These are phyloP conservation scores for Silurus glanis DNA, from an alignment of 2,113 vertebrate genomes.

Conservation along the genomic window DNA sequence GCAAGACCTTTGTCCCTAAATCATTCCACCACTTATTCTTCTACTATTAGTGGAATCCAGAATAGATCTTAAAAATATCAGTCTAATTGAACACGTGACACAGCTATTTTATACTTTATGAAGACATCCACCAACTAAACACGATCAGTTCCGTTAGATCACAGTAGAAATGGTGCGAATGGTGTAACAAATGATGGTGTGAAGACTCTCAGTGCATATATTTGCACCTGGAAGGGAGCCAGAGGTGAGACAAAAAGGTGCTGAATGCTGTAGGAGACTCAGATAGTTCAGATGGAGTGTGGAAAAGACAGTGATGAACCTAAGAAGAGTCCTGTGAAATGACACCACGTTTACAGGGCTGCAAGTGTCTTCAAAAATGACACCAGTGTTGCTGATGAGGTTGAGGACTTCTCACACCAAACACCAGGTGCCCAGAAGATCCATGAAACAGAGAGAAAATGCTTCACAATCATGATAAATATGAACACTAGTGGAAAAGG, in stretches of 20 bases:
- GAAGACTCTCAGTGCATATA: neutral
- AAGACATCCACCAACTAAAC: neutral
- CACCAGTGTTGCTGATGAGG: slow-evolving; percentile 46
- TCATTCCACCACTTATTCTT: neutral
- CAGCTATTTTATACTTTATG: neutral
- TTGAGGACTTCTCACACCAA: slow-evolving; percentile 31
- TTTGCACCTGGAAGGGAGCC: slow-evolving; percentile 33
- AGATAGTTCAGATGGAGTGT: neutral
- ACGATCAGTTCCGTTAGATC: no score
- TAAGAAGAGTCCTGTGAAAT: slow-evolving; percentile 33
- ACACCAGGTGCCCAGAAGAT: slow-evolving; percentile 35
- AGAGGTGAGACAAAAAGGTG: slow-evolving; percentile 33
- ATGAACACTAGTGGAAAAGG: slow-evolving; percentile 8
- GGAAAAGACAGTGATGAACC: neutral
- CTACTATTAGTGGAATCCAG: neutral
- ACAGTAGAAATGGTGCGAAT: neutral
- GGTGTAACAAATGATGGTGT: neutral
- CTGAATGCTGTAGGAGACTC: neutral
- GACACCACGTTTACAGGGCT: slow-evolving; percentile 42
- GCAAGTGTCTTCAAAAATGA: slow-evolving; percentile 48
- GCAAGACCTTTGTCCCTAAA: neutral
- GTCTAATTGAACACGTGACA: neutral
- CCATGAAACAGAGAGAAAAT: slow-evolving; percentile 23
- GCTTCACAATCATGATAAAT: slow-evolving; percentile 23
- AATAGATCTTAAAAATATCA: neutral